A percentile compares a stretch with the other conserved stretches of the same genome.
Conservation (phyloP, 2,888 invertebrate genomes). For the Apamea epomidion region DNA sequence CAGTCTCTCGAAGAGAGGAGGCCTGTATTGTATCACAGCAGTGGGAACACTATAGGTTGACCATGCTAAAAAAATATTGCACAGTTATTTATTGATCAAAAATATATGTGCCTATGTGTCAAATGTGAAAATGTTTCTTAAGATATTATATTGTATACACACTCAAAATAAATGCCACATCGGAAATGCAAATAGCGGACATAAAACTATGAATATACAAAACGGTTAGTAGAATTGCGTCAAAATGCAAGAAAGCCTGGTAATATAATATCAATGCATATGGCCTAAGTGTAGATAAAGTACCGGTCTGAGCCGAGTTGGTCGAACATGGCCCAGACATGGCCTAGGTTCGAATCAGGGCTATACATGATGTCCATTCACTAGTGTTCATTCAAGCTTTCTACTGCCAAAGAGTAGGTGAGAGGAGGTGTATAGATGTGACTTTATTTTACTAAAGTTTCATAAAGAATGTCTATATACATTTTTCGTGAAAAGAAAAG, state of each 20-base stretch:
- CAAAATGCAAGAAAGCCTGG: constrained; percentile 55
- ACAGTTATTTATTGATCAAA: neutral
- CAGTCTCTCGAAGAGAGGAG: neutral
- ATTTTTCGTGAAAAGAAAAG: neutral
- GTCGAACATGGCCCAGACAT: constrained; percentile 69
- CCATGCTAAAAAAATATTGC: neutral
- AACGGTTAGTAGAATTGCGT: constrained; percentile 37
- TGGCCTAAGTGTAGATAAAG: constrained; percentile 71
- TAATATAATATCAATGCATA: constrained; percentile 63
- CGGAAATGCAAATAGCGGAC: constrained; percentile 25
- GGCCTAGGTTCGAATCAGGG: constrained; percentile 69
- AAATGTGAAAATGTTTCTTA: neutral
- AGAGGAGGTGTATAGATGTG: constrained; percentile 30
- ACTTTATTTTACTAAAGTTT: neutral
- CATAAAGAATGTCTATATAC: too few relatives aligned
- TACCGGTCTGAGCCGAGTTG: constrained; percentile 71
- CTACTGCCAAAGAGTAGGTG: constrained; percentile 78
- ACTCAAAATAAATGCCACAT: constrained; percentile 12
- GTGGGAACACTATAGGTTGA: neutral
- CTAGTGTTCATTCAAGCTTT: constrained; percentile 87
- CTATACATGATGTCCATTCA: constrained; percentile 80
- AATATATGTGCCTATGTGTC: too few relatives aligned
- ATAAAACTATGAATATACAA: constrained; percentile 21
- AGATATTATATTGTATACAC: neutral
- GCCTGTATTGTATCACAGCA: neutral